phyloP scores from a whole-genome alignment of 2,113 vertebrate species.

The Elaphurus davidianus region DNA sequence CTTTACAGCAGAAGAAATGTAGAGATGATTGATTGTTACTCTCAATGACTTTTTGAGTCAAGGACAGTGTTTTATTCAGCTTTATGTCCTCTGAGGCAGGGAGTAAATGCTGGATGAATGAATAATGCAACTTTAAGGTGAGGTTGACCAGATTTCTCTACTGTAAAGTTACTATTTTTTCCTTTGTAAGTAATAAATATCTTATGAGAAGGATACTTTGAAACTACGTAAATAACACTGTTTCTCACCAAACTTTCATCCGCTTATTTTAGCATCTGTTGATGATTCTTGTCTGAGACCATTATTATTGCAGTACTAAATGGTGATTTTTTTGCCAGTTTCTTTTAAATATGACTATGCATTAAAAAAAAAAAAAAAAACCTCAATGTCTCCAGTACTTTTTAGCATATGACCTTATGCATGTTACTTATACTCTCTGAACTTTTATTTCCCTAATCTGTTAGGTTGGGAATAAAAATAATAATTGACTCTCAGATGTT shows the following conservation, averaged over 20 bases:
- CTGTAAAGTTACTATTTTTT: not conserved
- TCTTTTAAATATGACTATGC: not conserved
- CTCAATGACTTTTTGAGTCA: not conserved
- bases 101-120: not conserved
- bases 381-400: accelerated
- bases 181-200: not conserved
- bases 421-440: not conserved
- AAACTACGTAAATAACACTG: not conserved
- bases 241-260: not conserved
- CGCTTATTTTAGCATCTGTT: not conserved
- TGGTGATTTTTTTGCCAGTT: not conserved
- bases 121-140: not conserved
- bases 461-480: not conserved
- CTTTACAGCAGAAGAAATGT: not conserved
- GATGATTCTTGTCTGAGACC: not conserved
- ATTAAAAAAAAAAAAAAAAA: not conserved
- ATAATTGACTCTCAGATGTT: too few relatives aligned
- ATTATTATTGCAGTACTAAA: not conserved
- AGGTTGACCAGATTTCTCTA: not conserved
- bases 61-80: not conserved
- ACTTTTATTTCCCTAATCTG: not conserved
- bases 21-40: not conserved
- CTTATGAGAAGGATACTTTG: too few relatives aligned
- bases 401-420: not conserved
- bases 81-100: not conserved